Base-by-base conservation (phyloP, 2,888 invertebrate species). In the Clusia tigrina region DNA sequence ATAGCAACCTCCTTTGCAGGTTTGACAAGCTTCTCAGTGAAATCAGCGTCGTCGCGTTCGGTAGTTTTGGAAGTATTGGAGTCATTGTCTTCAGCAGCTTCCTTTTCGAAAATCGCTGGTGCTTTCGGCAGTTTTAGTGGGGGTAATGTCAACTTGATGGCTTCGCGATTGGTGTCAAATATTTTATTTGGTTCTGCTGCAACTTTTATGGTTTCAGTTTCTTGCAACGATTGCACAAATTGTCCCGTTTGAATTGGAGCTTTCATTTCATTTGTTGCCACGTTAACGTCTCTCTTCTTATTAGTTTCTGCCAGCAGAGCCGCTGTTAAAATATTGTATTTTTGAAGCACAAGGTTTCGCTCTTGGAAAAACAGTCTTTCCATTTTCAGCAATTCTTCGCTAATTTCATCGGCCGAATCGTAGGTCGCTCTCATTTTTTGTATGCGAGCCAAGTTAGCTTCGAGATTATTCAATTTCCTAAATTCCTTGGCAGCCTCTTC, bases 351-450 rank as follows among this genome's bases (percentile, higher is more conserved):
- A 5, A 81, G 72, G 54, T 80, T 80, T 64, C 81, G 80, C 32
- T 82, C 82, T 53, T 76, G 74, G 2, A 81, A 58, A 22, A 81
- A 78, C 5, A 81, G 62, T 17, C 76, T 79, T 32, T 81, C 80
- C 81, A 81, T 82, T 68, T 81, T 81, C 1, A 77, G 71, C 26
- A 82, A 65, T 60, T 81, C 82, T 48, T 81, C 81, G 59, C 80
- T 77, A 1, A 81, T 78, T 66, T 81, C 81, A 67, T 81, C 81
- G 1, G 78, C 80, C 0, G 81, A 77, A 63, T 81, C 81, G 55
- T 79, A 82, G 57, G 79, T 81, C 9, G 80, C 78, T 1, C 82
- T 75, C 81, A 81, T 81, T 76, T 76, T 79, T 66, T 81, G 81
- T 60, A 82, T 81, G 54, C 81, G 78, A 1, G 79, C 74, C 12